Evolutionary conservation across 2,113 vertebrate genomes (phyloP).

Genomic region (Lates calcarifer): DNA sequence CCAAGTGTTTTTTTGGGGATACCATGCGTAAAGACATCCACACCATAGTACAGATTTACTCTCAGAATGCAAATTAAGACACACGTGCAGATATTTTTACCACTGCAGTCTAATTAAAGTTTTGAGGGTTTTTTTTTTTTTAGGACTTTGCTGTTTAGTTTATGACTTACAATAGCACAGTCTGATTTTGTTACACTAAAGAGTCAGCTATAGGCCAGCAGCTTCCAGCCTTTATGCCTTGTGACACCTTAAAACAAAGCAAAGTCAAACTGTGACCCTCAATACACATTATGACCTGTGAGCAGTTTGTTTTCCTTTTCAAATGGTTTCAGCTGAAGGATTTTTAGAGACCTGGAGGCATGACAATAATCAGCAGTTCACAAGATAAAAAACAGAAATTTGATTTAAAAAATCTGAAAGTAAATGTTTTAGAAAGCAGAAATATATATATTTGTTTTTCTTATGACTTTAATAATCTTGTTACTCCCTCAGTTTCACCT

Average conservation of each 20-base stretch:
- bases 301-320: too few relatives aligned
- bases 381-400: not conserved
- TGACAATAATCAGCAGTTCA: not conserved
- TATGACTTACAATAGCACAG: not conserved
- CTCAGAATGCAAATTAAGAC: not conserved
- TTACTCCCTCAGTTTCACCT: too few relatives aligned
- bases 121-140: constrained; percentile 28
- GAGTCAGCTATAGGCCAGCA: not conserved
- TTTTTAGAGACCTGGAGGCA: too few relatives aligned
- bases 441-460: too few relatives aligned
- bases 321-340: too few relatives aligned
- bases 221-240: not conserved
- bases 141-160: constrained; percentile 66
- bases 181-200: not conserved
- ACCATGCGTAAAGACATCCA: not conserved
- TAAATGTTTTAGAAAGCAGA: too few relatives aligned
- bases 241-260: not conserved
- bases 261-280: not conserved
- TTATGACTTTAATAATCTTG: too few relatives aligned
- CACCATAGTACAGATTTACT: not conserved
- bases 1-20: not conserved
- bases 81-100: constrained; percentile 20
- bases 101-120: constrained; percentile 5
- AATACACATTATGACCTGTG: too few relatives aligned
- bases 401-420: too few relatives aligned